These are phyloP conservation scores for Prunella himalayana DNA, from an alignment of 2,113 vertebrate genomes.

Conservation along the genomic window DNA sequence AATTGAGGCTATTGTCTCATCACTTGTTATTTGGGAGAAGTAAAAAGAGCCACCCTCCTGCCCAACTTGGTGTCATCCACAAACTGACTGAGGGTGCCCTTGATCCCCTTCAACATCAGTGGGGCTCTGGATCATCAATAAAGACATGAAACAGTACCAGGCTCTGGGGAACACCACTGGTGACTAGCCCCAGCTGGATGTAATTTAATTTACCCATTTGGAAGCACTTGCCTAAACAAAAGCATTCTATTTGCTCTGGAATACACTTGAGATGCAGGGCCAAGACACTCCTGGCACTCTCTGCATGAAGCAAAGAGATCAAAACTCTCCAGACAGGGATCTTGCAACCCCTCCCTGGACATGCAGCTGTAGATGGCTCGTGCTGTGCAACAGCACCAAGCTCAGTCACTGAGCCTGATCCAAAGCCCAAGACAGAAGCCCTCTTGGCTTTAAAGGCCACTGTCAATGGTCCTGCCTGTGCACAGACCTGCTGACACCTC, in stretches of 20 bases:
- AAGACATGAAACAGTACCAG: neutral
- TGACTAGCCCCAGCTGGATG: neutral
- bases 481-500: neutral
- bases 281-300: neutral
- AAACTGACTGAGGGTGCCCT: neutral
- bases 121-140: neutral
- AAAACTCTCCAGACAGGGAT: neutral
- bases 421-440: neutral
- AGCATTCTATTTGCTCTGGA: neutral
- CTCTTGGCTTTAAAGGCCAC: neutral
- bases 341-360: neutral
- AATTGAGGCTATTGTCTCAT: neutral
- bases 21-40: neutral
- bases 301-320: neutral
- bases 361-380: neutral
- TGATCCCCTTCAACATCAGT: neutral
- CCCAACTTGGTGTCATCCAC: neutral
- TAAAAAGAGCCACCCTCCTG: neutral
- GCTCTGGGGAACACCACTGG: neutral
- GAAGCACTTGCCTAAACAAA: neutral
- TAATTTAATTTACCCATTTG: neutral
- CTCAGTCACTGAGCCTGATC: neutral
- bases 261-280: neutral
- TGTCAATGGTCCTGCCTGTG: neutral
- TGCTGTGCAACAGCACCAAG: neutral